A percentile compares a stretch with the other conserved stretches of the same genome.
Evolutionary conservation across 2,113 vertebrate genomes (phyloP).

Genomic region (Limanda limanda): DNA sequence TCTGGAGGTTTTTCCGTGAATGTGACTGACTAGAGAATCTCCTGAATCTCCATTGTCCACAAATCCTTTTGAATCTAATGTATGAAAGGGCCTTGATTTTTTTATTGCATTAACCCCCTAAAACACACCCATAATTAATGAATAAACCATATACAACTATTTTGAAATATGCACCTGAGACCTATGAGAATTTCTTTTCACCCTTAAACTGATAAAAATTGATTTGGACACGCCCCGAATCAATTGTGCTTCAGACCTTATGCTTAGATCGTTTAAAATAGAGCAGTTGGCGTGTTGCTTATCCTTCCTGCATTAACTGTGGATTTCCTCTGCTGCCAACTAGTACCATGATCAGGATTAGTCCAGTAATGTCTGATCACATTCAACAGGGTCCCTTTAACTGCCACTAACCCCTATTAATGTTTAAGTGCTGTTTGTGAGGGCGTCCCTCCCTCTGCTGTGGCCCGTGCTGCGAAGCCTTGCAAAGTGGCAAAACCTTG

Average conservation of each 20-base stretch:
- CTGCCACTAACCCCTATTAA: constrained; percentile 12
- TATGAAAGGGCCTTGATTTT: neutral
- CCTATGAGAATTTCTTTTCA: no score
- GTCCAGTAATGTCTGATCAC: constrained; percentile 12
- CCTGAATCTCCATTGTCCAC: no score
- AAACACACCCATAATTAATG: no score
- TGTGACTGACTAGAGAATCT: no score
- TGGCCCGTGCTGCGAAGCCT: constrained; percentile 48
- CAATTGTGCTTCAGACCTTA: neutral
- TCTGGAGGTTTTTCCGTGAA: no score
- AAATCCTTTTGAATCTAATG: no score
- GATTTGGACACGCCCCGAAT: neutral
- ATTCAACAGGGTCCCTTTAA: constrained; percentile 1
- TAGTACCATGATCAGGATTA: neutral
- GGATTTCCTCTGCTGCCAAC: neutral
- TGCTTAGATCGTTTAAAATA: neutral
- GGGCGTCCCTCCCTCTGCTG: constrained; percentile 20
- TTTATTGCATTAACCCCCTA: neutral
- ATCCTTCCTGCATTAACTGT: neutral
- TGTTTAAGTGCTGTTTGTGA: constrained; percentile 18
- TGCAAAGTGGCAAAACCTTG: constrained; percentile 66
- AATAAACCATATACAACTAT: neutral
- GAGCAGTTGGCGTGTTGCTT: neutral
- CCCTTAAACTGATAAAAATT: no score
- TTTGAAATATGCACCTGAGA: neutral